A percentile compares a stretch with the other conserved stretches of the same genome.
Evolutionary conservation across 2,888 invertebrate genomes (phyloP).

Genomic region (Mesorhabditis sp.): DNA sequence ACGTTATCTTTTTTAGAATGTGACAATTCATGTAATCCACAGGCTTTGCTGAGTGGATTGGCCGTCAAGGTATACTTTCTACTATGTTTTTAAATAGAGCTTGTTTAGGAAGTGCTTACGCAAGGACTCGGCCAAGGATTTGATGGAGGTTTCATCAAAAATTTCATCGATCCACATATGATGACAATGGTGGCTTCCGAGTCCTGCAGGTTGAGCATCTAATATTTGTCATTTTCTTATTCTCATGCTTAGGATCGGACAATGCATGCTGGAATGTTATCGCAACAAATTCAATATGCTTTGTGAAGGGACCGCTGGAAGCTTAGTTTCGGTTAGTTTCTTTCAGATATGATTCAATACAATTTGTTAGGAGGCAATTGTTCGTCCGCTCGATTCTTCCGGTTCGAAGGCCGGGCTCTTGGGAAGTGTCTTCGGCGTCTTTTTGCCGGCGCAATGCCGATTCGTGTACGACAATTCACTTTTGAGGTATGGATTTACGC

Average conservation of each 20-base stretch:
- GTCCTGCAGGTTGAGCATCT: constrained; percentile 13
- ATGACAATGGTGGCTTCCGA: constrained; percentile 12
- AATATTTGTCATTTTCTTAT: not conserved
- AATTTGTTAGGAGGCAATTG: not conserved
- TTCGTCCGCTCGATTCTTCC: not conserved
- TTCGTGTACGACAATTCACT: not conserved
- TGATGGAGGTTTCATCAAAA: constrained; percentile 8
- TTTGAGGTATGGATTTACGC: not conserved
- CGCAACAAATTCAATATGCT: constrained; percentile 15
- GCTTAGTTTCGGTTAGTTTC: constrained; percentile 9
- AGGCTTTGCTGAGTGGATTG: constrained; percentile 10
- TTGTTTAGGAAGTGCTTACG: not conserved
- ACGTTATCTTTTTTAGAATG: constrained; percentile 10
- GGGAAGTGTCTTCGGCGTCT: not conserved
- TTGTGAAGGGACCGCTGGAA: constrained; percentile 18
- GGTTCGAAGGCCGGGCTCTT: not conserved
- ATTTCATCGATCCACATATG: constrained; percentile 15
- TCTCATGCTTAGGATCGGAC: constrained; percentile 6
- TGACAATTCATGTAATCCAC: constrained; percentile 11
- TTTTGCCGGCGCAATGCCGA: not conserved
- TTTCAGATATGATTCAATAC: too few relatives aligned
- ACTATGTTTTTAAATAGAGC: not conserved
- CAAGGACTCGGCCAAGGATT: not conserved
- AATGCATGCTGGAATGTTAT: constrained; percentile 16
- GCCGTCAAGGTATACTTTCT: constrained; percentile 10